phyloP scores from a whole-genome alignment of 2,113 vertebrate genomes.

The Gymnobelideus leadbeateri region DNA sequence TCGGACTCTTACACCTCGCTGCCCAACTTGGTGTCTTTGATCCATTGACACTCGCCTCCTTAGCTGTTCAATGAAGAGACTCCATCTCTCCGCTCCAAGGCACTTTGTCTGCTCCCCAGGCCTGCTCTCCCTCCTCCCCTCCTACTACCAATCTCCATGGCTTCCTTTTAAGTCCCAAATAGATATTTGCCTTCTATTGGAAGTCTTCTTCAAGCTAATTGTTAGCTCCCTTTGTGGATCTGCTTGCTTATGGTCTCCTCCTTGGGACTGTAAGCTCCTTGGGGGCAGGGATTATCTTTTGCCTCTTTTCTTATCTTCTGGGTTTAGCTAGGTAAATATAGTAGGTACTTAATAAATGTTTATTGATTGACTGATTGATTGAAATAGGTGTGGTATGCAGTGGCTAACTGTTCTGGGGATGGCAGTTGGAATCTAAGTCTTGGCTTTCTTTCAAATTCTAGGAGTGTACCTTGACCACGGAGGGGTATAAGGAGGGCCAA shows the following conservation, averaged over 20 bases:
- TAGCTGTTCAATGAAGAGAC: neutral
- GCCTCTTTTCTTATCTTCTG: too few species aligned
- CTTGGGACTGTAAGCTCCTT: neutral
- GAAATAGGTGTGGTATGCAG: neutral
- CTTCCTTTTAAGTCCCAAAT: neutral
- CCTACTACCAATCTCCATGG: neutral
- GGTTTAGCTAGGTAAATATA: neutral
- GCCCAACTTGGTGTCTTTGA: neutral
- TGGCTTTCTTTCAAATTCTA: neutral
- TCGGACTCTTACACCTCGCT: neutral
- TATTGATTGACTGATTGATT: neutral
- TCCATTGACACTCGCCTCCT: neutral
- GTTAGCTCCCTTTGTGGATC: too few species aligned
- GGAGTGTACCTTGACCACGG: neutral
- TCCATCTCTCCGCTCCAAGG: neutral
- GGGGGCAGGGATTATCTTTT: neutral
- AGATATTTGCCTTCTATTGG: neutral
- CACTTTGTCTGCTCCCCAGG: neutral
- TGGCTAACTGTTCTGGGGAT: too few species aligned
- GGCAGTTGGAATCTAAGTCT: too few species aligned
- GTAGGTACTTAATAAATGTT: neutral
- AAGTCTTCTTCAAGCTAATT: neutral
- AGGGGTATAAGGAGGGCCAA: neutral
- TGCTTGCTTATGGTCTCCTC: neutral
- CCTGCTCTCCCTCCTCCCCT: neutral